These are phyloP conservation scores for Xiphorhynchus elegans DNA, from an alignment of 2,113 vertebrate species.

Conservation along the genomic window DNA sequence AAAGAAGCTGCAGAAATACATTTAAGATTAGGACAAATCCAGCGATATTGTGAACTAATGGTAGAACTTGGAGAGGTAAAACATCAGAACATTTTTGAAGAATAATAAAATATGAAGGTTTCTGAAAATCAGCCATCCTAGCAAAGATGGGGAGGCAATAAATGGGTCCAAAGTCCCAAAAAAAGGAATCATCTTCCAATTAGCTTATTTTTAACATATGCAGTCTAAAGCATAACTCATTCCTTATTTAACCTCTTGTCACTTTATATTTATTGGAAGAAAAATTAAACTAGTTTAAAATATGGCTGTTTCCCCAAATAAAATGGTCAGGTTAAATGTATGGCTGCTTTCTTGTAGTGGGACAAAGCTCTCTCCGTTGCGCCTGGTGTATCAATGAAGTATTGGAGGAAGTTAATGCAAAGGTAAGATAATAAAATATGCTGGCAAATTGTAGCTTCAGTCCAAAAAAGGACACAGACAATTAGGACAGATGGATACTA, in stretches of 20 bases:
- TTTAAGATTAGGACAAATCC: slow-evolving; percentile 91
- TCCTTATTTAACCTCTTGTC: not conserved
- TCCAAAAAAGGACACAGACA: not conserved
- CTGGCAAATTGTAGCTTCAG: not conserved
- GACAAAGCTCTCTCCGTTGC: slow-evolving; percentile 95
- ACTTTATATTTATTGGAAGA: not conserved
- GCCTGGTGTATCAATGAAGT: slow-evolving; percentile 96
- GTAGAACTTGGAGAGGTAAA: slow-evolving; percentile 97
- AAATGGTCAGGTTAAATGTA: not conserved
- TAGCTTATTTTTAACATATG: not conserved
- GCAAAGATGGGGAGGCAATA: not conserved
- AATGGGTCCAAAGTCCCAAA: not conserved
- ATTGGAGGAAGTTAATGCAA: slow-evolving; percentile 98
- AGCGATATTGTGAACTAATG: slow-evolving; percentile 97
- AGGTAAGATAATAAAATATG: slow-evolving; percentile 76
- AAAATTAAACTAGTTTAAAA: not conserved
- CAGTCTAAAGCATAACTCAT: not conserved
- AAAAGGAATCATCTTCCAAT: not conserved
- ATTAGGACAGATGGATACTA: not conserved
- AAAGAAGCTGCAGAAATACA: slow-evolving; percentile 95
- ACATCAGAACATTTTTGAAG: not conserved
- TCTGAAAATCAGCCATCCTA: not conserved
- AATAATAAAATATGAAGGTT: not conserved
- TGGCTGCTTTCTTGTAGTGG: slow-evolving; percentile 81
- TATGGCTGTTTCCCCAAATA: not conserved